These are phyloP conservation scores for Baronia brevicornis DNA, from an alignment of 2,888 invertebrate genomes.

Conservation along the genomic window DNA sequence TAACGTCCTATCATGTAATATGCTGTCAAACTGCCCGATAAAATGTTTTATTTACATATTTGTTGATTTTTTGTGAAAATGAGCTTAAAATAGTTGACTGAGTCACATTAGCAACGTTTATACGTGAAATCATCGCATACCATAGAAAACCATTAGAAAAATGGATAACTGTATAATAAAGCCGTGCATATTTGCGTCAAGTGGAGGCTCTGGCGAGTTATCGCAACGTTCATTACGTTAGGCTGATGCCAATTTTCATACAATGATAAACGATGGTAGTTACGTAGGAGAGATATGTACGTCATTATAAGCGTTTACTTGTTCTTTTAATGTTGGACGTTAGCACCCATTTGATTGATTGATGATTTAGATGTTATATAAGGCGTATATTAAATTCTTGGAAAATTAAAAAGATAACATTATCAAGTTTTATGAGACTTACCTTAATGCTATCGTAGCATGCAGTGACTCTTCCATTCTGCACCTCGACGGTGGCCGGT, in stretches of 20 bases:
- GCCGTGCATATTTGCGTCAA: conserved; percentile 14
- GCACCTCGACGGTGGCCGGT: conserved; percentile 99
- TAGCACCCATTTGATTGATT: not conserved
- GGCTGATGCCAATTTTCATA: conserved; percentile 58
- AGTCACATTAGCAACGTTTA: too few relatives aligned
- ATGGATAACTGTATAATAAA: conserved; percentile 19
- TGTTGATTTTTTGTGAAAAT: too few relatives aligned
- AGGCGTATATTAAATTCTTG: not conserved
- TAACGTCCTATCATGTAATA: conserved; percentile 51
- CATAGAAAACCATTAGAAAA: too few relatives aligned
- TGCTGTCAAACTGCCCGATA: conserved; percentile 39
- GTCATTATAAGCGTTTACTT: conserved; percentile 42
- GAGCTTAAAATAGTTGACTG: too few relatives aligned
- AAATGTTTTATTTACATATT: conserved; percentile 29
- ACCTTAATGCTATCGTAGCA: conserved; percentile 99
- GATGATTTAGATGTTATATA: too few relatives aligned
- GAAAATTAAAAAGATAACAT: not conserved
- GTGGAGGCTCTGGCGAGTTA: conserved; percentile 39
- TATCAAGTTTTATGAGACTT: conserved; percentile 60
- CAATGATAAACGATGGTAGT: conserved; percentile 48
- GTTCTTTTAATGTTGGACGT: conserved; percentile 3
- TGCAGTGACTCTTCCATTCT: conserved; percentile 99
- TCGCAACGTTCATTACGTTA: conserved; percentile 57
- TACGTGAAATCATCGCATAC: too few relatives aligned
- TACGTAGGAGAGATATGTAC: conserved; percentile 51